Base-by-base conservation (phyloP, 1,140 invertebrate species). In the Oedothorax gibbosus region DNA sequence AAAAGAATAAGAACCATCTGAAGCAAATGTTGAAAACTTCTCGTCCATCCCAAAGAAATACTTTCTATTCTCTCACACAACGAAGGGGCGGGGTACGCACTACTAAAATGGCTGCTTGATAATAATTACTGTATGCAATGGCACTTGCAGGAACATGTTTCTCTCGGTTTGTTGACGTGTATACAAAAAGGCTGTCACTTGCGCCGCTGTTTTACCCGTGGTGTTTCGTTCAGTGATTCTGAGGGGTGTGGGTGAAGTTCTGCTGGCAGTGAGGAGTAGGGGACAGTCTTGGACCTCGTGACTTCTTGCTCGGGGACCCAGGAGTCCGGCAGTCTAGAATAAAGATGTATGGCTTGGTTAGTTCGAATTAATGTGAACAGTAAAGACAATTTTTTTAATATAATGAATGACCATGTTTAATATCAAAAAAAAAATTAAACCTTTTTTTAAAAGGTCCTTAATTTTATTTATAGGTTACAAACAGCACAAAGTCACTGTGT, bases 91-190 rank as follows among this genome's bases (percentile, higher is more conserved):
- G 35, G 35, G 35, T 35, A 35, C 35, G 35, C 35, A 35, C 35
- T 35, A 35, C 35, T 35, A 35, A 35, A 35, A 35, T 35, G 35
- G 35, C 35, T 35, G 35, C 49, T n/a, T 7, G 49, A 66, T n/a
- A 50, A 56, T 56, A 35, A 35, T 35, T 35, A 35, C 35, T 82
- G 18, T 21, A 82, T 65, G 69, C 80, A 84, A 35, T 84, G 81
- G 81, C 81, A 84, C 81, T 84, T 84, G 72, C 81, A 84, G 81
- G 81, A 84, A 84, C 81, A 84, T 76, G 7, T 75, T 73, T 84
- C 71, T 84, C 72, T 84, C 77, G 35, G 9, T 75, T 62, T n/a
- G n/a, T 62, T 62, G 57, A 15, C 35, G 54, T 73, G 57, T 51
- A 11, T 51, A 72, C n/a, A 54, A 66, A 76, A 66, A 5, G 77